A percentile compares a stretch with the other conserved stretches of the same genome.
These are phyloP conservation scores for Melitaea cinxia DNA, from an alignment of 1,140 invertebrate species.

Conservation along the genomic window DNA sequence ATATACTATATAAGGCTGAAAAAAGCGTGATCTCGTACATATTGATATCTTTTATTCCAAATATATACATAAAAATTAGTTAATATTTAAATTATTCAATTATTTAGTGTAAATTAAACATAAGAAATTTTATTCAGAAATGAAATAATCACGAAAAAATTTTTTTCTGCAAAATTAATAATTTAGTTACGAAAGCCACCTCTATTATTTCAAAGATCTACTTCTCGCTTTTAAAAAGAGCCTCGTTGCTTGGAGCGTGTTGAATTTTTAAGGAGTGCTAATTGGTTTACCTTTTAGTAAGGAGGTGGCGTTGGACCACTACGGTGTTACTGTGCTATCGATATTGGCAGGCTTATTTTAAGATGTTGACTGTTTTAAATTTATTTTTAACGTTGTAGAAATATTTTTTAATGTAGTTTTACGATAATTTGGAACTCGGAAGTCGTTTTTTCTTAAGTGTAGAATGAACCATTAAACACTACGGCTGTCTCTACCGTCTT, in stretches of 20 bases:
- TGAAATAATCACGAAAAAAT: too few relatives aligned
- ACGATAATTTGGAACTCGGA: neutral
- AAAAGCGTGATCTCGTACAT: too few relatives aligned
- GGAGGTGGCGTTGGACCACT: constrained; percentile 21
- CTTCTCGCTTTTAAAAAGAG: constrained; percentile 35
- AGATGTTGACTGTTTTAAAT: neutral
- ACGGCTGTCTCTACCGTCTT: too few relatives aligned
- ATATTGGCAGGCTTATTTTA: constrained; percentile 5
- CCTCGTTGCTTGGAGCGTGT: constrained; percentile 34
- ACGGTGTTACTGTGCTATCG: constrained; percentile 17
- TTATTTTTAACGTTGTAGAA: neutral
- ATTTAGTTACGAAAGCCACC: neutral
- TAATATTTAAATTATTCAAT: too few relatives aligned
- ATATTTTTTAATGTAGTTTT: neutral
- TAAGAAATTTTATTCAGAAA: too few relatives aligned
- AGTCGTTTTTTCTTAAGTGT: neutral
- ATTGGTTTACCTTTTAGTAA: constrained; percentile 49
- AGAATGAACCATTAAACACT: too few relatives aligned
- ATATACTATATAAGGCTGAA: too few relatives aligned
- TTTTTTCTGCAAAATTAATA: too few relatives aligned
- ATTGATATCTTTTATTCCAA: too few relatives aligned
- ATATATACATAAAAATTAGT: too few relatives aligned
- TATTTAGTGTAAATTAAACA: too few relatives aligned
- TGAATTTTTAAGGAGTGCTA: constrained; percentile 54
- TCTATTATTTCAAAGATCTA: constrained; percentile 4